Evolutionary conservation across 2,888 invertebrate genomes (phyloP).

Genomic region (Plagodis pulveraria): DNA sequence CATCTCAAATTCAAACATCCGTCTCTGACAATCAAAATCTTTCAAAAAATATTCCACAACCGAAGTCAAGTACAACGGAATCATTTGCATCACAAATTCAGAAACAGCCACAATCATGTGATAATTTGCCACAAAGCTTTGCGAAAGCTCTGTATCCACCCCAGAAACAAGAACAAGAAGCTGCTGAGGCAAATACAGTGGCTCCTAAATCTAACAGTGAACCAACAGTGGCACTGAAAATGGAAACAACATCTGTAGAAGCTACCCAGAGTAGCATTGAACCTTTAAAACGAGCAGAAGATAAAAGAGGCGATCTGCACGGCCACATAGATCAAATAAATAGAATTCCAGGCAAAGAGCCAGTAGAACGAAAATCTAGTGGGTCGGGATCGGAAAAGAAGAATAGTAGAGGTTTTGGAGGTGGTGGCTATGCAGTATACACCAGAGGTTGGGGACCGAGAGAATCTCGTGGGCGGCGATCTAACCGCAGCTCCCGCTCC

Average conservation of each 20-base stretch:
- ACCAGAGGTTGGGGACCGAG: slow-evolving; percentile 79
- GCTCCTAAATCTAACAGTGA: slow-evolving; percentile 67
- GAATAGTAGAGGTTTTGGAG: slow-evolving; percentile 75
- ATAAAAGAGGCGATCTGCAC: slow-evolving; percentile 66
- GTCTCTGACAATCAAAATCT: slow-evolving; percentile 52
- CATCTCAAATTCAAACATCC: slow-evolving; percentile 46
- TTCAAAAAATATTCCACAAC: slow-evolving; percentile 44
- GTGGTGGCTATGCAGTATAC: slow-evolving; percentile 71
- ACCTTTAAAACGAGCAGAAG: slow-evolving; percentile 63
- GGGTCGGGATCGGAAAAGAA: slow-evolving; percentile 80
- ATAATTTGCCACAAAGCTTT: slow-evolving; percentile 50
- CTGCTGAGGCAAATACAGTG: slow-evolving; percentile 67
- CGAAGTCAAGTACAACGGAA: slow-evolving; percentile 51
- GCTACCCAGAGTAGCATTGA: slow-evolving; percentile 54
- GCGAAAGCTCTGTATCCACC: slow-evolving; percentile 57
- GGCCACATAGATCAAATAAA: slow-evolving; percentile 70
- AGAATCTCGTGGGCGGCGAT: slow-evolving; percentile 79
- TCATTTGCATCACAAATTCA: slow-evolving; percentile 51
- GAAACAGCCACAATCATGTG: slow-evolving; percentile 53
- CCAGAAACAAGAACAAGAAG: slow-evolving; percentile 71
- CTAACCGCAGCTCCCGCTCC: slow-evolving; percentile 75
- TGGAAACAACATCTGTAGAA: slow-evolving; percentile 59
- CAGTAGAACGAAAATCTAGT: slow-evolving; percentile 76
- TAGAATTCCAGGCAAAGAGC: slow-evolving; percentile 77
- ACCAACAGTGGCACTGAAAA: slow-evolving; percentile 53